Evolutionary conservation across 2,888 invertebrate genomes (phyloP), one percentile per base, ranked within the genome.

Genomic region (Gortyna flavago): DNA sequence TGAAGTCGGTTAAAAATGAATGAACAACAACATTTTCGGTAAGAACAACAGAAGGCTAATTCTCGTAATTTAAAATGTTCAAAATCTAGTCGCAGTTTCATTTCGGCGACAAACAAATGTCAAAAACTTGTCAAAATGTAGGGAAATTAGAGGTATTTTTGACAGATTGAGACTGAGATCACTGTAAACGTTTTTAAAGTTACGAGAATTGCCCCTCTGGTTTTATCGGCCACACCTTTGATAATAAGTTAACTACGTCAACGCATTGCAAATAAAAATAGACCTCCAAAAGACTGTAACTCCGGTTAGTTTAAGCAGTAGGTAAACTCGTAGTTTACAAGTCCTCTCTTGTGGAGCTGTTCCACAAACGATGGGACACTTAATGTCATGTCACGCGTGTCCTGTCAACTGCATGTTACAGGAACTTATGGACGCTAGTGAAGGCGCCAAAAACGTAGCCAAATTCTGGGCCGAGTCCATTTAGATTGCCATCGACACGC

Each of bases 221-320:
- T n/a, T 62, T 69, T 76, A 76, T 82, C 59, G 21, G n/a, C 71
- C 71, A 77, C 71, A 59, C 83, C 77, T 76, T 57, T 72, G 4
- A 21, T 41, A 21, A 79, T 48, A 13, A 38, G 7, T n/a, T 71
- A 44, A 8, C 25, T 71, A 57, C 7, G 41, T 32, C 18, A 73
- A 29, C 44, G n/a, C 59, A 21, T 72, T 21, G 18, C 41, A 72
- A 41, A 72, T 0, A 44, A 72, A 57, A 57, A 21, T 6, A 38
- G 4, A 29, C 11, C 21, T 25, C 9, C 16, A 67, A 48, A 48
- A n/a, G 44, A 38, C 29, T n/a, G 54, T 2, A 38, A 38, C 69
- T n/a, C 21, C 4, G 13, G n/a, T 38, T 11, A 9, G 25, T 54
- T 54, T 54, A 54, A 25, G 9, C 3, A 25, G 8, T n/a, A n/a